Base-by-base conservation (phyloP, 2,888 invertebrate genomes). In the Ectemnius cavifrons region DNA sequence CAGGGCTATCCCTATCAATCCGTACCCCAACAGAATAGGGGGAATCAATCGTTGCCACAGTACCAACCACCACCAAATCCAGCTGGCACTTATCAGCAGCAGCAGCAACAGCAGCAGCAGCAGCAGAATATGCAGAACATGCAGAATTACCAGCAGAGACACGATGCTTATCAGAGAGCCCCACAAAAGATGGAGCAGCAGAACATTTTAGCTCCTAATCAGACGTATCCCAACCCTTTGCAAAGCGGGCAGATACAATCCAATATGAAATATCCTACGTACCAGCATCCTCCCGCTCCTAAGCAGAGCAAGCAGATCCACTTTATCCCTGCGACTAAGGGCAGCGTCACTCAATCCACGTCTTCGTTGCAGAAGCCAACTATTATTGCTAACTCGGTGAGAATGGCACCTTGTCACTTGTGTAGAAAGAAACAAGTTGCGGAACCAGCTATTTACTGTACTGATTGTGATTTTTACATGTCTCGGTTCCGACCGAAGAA, bases 391-490 rank as follows among this genome's bases (percentile, higher is more conserved):
- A 49, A 60, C 1, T 3, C 67, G 13, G 56, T 91, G 20, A 93
- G 94, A 84, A 94, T 95, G 72, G 92, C 94, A 11, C 94, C 95
- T 73, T 98, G 98, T 90, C 95, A 96, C 91, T 92, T 98, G 84
- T 98, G 98, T 91, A 93, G 97, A 71, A 97, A 97, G 90, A 96
- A 97, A 87, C 93, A 94, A 77, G 95, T 97, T 18, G 93, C 93
- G 63, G 94, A 95, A 16, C 95, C 97, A 14, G 94, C 95, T 47
- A 93, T 95, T 83, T 98, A 97, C 89, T 98, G 98, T 91, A 93
- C 95, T 63, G 97, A 98, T 91, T 98, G 98, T 91, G 97, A 97
- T 89, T 97, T 96, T 92, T 98, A 98, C 89, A 95, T 98, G 95
- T 96, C 96, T 77, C 93, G 95, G 87, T 96, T 96, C 91, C 94